Base-by-base conservation (phyloP, 1,140 invertebrate species). In the Calephelis virginiensis region DNA sequence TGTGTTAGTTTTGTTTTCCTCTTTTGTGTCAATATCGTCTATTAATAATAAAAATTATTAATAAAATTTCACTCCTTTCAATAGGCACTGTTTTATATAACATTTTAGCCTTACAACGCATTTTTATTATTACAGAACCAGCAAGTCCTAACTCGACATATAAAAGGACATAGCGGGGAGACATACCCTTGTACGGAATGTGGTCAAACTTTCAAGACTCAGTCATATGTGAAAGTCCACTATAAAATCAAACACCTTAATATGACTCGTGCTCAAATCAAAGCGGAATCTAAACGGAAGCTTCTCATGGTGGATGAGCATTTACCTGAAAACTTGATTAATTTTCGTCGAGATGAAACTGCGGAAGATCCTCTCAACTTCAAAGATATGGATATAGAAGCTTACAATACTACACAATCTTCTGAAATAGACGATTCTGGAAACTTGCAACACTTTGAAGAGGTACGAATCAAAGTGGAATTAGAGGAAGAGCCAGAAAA, bases 221-320 rank as follows among this genome's bases (percentile, higher is more conserved):
- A 77, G 38, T 75, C 75, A 0, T 82, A 82, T 59, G 80, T 82
- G 1, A 78, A 80, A 45, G 74, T 82, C 12, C 80, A 82, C 65
- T 79, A 82, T 67, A 76, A 82, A 47, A 64, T 80, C 8, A 80
- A 79, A 61, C 80, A 82, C 9, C 56, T 82, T 0, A 76, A 82
- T 66, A 82, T 82, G 80, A 77, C 80, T 5, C 63, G 78, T 8
- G 78, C 73, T 0, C 49, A 82, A 37, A 78, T 82, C 43, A 75
- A 74, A 1, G 74, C 69, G 0, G 69, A 77, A 59, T 73, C 63
- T 12, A 69, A 65, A n/a, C 46, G 74, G 43, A 73, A 69, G 43
- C 67, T 76, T 4, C 71, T 76, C n/a, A 76, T 71, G 67, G 67
- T 76, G 0, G 63, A 71, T 9, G 53, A 59, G 12, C 53, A 56